phyloP scores from a whole-genome alignment of 1,140 invertebrate species.

The Zaprionus inermis region DNA sequence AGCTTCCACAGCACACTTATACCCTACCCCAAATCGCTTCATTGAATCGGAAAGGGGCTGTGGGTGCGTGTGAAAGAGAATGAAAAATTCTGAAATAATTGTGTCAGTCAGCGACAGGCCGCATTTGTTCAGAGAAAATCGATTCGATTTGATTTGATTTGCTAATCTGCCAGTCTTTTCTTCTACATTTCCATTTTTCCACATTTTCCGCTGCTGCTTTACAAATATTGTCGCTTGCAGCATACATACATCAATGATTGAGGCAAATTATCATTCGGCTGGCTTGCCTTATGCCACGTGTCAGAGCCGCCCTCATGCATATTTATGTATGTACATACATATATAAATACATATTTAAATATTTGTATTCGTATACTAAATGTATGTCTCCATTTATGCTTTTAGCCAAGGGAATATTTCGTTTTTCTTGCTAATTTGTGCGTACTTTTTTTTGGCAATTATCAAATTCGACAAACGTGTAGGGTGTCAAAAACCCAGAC shows the following conservation, averaged over 20 bases:
- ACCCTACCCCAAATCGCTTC: constrained; percentile 24
- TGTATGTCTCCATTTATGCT: constrained; percentile 4
- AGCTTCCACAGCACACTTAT: not conserved
- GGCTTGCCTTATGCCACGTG: not conserved
- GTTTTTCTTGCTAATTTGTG: constrained; percentile 30
- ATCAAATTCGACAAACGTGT: not conserved
- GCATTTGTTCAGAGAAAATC: constrained; percentile 25
- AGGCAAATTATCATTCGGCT: constrained; percentile 9
- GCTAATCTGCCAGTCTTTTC: constrained; percentile 61
- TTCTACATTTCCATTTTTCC: not conserved
- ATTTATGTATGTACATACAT: not conserved
- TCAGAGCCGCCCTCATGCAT: not conserved
- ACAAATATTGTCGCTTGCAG: constrained; percentile 2
- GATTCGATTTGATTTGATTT: constrained; percentile 70
- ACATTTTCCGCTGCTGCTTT: not conserved
- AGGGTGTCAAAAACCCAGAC: not conserved
- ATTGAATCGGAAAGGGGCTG: constrained; percentile 34
- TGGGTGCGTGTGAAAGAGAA: no score
- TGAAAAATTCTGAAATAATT: constrained; percentile 41
- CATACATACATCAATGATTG: not conserved
- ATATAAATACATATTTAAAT: not conserved
- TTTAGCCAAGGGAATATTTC: not conserved
- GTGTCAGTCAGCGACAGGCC: constrained; percentile 51
- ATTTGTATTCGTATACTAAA: not conserved
- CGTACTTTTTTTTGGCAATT: constrained; percentile 26